Evolutionary conservation across 2,113 vertebrate genomes (phyloP), one percentile per base, ranked within the genome.

Genomic region (Odontesthes bonariensis): DNA sequence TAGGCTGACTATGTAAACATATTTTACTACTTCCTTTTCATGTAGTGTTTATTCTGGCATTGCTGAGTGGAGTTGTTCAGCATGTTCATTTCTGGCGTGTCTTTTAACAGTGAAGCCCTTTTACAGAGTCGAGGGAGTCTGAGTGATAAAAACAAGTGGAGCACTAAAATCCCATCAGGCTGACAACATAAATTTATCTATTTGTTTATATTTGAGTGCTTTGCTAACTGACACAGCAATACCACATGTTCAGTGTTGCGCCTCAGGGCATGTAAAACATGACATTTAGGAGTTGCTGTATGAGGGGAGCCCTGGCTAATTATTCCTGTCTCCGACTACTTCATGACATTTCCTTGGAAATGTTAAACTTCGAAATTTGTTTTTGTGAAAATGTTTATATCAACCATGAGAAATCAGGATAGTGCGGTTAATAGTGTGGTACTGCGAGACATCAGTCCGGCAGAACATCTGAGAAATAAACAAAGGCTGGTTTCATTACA

Each of bases 131-230:
- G 56, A 87, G 76, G 55, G 57, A 75, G 71, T 73, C 32, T 8
- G 32, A 38, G 75, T 57, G 68, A 74, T 88, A 85, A 86, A 89
- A 82, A 72, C 76, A 65, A 86, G 69, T 20, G 33, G 61, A 59
- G 77, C 61, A 40, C 60, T 89, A 56, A 90, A 90, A 82, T 70
- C 78, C 59, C 58, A 82, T 62, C 57, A 11, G 31, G 40, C 83
- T 79, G 77, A 87, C 52, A 69, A 80, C 84, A 82, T 86, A 16
- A 82, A 91, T 90, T 73, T 79, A 90, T 90, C 78, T 85, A 23
- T 82, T 83, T 87, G 78, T 90, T 90, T 86, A 73, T 71, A 79
- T 88, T 73, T 73, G 40, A 84, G 77, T 22, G 1, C 46, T 27
- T 69, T 4, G 32, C 35, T 79, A 35, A 63, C 72, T 73, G 63